phyloP scores from a whole-genome alignment of 2,113 vertebrate genomes.

The Siniperca knerii region DNA sequence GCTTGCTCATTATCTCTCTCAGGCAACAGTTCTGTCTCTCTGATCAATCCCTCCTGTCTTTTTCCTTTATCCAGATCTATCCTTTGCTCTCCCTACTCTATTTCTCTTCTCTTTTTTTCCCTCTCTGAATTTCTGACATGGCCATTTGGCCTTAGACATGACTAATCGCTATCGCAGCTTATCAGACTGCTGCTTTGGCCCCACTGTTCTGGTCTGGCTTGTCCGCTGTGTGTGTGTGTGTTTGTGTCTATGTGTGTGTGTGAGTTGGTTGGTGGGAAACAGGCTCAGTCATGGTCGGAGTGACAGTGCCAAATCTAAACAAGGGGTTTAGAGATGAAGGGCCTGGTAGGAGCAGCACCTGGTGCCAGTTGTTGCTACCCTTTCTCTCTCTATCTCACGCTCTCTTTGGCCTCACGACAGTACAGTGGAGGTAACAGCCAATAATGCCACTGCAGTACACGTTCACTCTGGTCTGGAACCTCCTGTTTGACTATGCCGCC shows the following conservation, averaged over 20 bases:
- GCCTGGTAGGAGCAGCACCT: conserved; percentile 49
- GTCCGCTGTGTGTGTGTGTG: conserved; percentile 30
- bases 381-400: conserved; percentile 28
- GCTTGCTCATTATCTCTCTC: conserved; percentile 64
- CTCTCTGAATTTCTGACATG: conserved; percentile 60
- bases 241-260: conserved; percentile 25
- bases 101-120: neutral
- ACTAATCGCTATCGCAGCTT: conserved; percentile 75
- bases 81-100: conserved; percentile 22
- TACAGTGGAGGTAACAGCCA: neutral
- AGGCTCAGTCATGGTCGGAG: conserved; percentile 63
- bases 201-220: conserved; percentile 33
- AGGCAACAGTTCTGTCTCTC: conserved; percentile 55
- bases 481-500: neutral
- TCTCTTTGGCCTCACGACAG: conserved; percentile 17
- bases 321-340: conserved; percentile 59
- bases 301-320: conserved; percentile 65
- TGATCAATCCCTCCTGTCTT: conserved; percentile 63
- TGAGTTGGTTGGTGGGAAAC: conserved; percentile 52
- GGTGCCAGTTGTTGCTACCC: conserved; percentile 57
- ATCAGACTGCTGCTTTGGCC: conserved; percentile 73
- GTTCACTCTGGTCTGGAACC: neutral
- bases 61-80: conserved; percentile 58
- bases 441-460: neutral
- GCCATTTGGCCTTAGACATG: conserved; percentile 75